phyloP scores from a whole-genome alignment of 2,113 vertebrate species.

The Vulpes ferrilata region DNA sequence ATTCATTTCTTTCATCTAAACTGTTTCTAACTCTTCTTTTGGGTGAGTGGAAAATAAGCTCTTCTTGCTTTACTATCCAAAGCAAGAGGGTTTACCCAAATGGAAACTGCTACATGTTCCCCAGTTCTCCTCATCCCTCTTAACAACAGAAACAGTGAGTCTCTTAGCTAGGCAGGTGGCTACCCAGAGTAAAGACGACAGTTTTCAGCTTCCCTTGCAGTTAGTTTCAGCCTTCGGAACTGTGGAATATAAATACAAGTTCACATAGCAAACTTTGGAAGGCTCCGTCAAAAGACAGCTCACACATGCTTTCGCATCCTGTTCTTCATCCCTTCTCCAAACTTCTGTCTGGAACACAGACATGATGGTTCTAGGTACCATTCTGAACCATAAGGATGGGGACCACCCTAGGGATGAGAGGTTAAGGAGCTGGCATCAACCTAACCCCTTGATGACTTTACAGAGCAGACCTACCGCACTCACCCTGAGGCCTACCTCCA shows the following conservation, averaged over 20 bases:
- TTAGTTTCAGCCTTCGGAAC: not conserved
- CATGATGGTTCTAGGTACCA: not conserved
- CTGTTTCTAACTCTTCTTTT: slow-evolving; percentile 35
- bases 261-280: not conserved
- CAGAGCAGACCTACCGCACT: not conserved
- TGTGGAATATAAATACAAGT: not conserved
- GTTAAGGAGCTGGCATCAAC: not conserved
- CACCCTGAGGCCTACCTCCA: not conserved
- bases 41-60: not conserved
- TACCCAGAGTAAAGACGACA: not conserved
- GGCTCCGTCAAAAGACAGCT: not conserved
- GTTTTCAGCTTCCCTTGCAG: not conserved
- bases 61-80: not conserved
- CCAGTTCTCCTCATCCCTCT: not conserved
- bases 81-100: not conserved
- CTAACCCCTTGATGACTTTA: not conserved
- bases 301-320: not conserved
- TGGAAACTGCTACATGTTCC: not conserved
- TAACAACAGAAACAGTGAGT: not conserved
- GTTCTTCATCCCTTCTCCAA: not conserved
- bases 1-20: not conserved
- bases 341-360: not conserved
- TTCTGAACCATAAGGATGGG: not conserved
- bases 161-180: not conserved
- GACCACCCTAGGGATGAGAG: not conserved